Percentiles rank a stretch among this genome's conserved stretches.
These are phyloP conservation scores for Cydia amplana DNA, from an alignment of 1,140 invertebrate species.

Conservation along the genomic window DNA sequence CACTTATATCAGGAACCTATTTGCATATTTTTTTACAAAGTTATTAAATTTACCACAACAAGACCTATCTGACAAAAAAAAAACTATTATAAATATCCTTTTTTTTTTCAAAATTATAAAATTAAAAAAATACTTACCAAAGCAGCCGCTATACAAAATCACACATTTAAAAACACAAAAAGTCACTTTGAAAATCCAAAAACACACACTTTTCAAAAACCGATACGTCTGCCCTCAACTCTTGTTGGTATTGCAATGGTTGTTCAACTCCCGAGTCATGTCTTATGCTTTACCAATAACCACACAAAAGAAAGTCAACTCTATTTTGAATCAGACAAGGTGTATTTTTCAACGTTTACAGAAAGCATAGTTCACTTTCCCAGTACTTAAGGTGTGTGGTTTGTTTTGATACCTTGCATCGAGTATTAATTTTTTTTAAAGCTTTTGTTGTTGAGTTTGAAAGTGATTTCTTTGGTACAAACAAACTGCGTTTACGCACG, in stretches of 20 bases:
- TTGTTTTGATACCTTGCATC: constrained; percentile 23
- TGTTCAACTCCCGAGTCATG: constrained; percentile 40
- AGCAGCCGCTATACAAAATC: background rate
- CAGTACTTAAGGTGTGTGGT: constrained; percentile 9
- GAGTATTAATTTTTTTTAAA: constrained; percentile 7
- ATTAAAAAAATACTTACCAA: background rate
- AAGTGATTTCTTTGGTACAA: constrained; percentile 16
- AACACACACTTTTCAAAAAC: constrained; percentile 28
- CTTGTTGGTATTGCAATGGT: background rate
- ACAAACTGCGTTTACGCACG: background rate
- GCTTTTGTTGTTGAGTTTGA: constrained; percentile 8
- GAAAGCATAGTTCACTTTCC: constrained; percentile 27
- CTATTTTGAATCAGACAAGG: background rate
- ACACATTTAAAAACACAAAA: background rate
- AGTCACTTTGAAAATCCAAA: constrained; percentile 9
- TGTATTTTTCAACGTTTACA: background rate
- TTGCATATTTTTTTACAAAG: too few species aligned
- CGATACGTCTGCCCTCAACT: constrained; percentile 34
- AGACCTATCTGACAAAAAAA: too few species aligned
- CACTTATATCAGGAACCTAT: too few species aligned
- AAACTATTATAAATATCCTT: too few species aligned
- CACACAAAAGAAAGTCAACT: constrained; percentile 23
- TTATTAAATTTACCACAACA: too few species aligned
- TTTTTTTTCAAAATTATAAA: too few species aligned
- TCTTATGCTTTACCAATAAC: constrained; percentile 13